Evolutionary conservation across 2,113 vertebrate species (phyloP).

Genomic region (Anguilla japonica): DNA sequence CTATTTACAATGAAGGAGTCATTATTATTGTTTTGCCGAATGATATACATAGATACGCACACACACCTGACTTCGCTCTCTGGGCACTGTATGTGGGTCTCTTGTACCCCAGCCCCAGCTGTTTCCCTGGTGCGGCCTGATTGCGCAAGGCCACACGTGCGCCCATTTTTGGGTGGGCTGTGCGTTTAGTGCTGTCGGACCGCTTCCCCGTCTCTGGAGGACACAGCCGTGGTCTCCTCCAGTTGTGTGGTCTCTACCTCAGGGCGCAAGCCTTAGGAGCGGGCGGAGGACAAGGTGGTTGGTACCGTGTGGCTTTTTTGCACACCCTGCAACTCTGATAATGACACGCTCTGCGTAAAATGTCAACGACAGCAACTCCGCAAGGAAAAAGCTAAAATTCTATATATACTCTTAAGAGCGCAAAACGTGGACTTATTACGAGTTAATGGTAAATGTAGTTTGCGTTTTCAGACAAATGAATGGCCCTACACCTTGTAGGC

Average conservation of each 20-base stretch:
- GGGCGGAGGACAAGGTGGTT: not conserved
- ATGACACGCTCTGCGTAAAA: slow-evolving; percentile 5
- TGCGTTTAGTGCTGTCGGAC: slow-evolving; percentile 2
- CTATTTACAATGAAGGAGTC: not conserved
- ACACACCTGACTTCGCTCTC: not conserved
- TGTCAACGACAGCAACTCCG: not conserved
- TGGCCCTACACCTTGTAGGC: not conserved
- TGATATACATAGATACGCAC: not conserved
- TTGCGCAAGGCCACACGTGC: slow-evolving; percentile 31
- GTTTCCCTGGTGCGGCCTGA: not conserved
- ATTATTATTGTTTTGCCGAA: not conserved
- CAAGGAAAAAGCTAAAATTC: not conserved
- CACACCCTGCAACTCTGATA: slow-evolving; percentile 13
- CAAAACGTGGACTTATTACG: not conserved
- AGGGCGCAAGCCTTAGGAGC: not conserved
- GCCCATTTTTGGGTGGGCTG: slow-evolving; percentile 37
- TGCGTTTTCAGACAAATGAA: not conserved
- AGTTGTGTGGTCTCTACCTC: slow-evolving; percentile 16
- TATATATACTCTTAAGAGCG: not conserved
- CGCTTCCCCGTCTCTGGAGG: not conserved
- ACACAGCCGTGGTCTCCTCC: slow-evolving; percentile 29
- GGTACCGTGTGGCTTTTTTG: not conserved
- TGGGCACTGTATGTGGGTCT: not conserved
- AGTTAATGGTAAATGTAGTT: not conserved
- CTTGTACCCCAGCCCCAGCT: slow-evolving; percentile 9